Evolutionary conservation across 2,888 invertebrate genomes (phyloP).

Genomic region (Psococerastis gibbosa): DNA sequence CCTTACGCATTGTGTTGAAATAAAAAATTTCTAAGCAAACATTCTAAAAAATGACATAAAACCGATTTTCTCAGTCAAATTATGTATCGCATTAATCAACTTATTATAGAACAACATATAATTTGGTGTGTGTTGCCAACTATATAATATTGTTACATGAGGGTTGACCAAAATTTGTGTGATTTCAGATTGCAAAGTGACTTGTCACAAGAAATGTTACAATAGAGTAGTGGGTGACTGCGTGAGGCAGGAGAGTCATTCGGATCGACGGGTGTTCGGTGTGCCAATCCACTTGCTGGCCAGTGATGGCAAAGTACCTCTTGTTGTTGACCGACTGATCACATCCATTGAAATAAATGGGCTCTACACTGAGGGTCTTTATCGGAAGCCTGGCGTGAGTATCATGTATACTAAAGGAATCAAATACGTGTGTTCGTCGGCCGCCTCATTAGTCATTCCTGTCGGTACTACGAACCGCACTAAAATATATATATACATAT

Average conservation of each 20-base stretch:
- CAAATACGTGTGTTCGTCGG: too few species aligned
- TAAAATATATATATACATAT: too few species aligned
- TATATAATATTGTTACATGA: too few species aligned
- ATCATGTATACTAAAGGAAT: background rate
- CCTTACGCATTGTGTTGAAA: too few species aligned
- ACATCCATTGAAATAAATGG: slow-evolving; percentile 82
- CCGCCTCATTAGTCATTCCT: too few species aligned
- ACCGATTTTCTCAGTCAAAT: too few species aligned
- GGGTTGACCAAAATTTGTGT: slow-evolving; percentile 17
- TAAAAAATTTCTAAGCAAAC: too few species aligned
- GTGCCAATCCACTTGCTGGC: slow-evolving; percentile 56
- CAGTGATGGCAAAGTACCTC: slow-evolving; percentile 61
- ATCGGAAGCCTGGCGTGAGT: slow-evolving; percentile 77
- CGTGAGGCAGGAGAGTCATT: slow-evolving; percentile 29
- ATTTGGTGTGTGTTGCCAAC: too few species aligned
- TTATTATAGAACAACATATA: too few species aligned
- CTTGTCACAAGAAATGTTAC: slow-evolving; percentile 89
- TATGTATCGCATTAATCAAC: too few species aligned
- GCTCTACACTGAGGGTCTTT: slow-evolving; percentile 80
- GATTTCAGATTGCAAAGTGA: slow-evolving; percentile 57
- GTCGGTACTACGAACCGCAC: too few species aligned
- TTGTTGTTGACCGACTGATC: slow-evolving; percentile 74
- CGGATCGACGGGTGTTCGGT: slow-evolving; percentile 56
- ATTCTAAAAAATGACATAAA: too few species aligned
- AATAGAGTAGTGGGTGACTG: slow-evolving; percentile 43